Evolutionary conservation across 2,113 vertebrate genomes (phyloP), one percentile per base, ranked within the genome.

Genomic region (Atlantisia rogersi): DNA sequence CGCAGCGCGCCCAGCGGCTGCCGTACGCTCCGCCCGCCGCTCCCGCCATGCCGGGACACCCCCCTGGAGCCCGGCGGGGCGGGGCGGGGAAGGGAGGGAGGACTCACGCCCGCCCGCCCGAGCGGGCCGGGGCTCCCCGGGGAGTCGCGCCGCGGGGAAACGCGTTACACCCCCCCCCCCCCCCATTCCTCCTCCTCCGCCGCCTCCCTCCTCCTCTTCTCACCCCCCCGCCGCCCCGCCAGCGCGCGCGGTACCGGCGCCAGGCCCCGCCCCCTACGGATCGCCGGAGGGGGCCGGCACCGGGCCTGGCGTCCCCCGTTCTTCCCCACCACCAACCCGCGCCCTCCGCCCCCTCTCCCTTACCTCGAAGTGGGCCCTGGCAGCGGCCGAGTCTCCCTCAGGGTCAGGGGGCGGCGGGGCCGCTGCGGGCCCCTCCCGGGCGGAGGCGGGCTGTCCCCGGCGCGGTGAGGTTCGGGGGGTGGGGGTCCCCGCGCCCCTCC

Each of bases 231-330:
- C 20, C 56, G 56, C 53, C 19, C 42, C 32, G 13, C 62, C 26
- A 56, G 42, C 71, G 71, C 46, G 85, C 95, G 59, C 92, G 93
- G 93, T 95, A 86, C 94, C 95, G 68, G 95, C 82, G 65, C 83
- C 64, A 96, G 91, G 86, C 92, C 93, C 96, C 94, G 94, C 94
- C 97, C 84, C 87, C 53, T 95, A 89, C 90, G 90, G 92, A 91
- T 94, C 83, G 92, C 94, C 93, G 29, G 53, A 53, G 46, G 60
- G 70, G 63, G 44, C 20, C 52, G 50, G 64, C 32, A 82, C 67
- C 76, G 63, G 75, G 82, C 67, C 60, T 60, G 44, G 35, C 11
- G 68, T 58, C 85, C 64, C 31, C 32, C 11, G 29, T 9, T 40
- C 50, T 11, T n/a, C 55, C 21, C 56, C 40, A 24, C 42, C 40